Percentiles rank a stretch among this genome's conserved stretches.
Evolutionary conservation across 2,113 vertebrate genomes (phyloP).

Genomic region (Artemisiospiza belli): DNA sequence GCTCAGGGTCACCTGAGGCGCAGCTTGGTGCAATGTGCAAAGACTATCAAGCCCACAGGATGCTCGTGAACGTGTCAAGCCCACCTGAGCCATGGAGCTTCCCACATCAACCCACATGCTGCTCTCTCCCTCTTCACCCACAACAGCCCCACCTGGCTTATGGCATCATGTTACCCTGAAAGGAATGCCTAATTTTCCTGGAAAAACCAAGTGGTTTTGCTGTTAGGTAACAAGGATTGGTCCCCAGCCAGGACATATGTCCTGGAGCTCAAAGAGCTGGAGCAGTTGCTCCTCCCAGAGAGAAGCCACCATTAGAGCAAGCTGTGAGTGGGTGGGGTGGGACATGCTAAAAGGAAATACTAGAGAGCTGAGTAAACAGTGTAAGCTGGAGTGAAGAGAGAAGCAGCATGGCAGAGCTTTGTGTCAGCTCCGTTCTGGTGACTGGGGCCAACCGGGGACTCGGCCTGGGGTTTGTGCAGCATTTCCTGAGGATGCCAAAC

Average conservation of each 20-base stretch:
- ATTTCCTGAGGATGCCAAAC: neutral
- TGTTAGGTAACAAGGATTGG: rapidly evolving
- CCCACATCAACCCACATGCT: neutral
- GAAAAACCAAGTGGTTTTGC: neutral
- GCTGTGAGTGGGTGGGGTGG: neutral
- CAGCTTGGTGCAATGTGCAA: neutral
- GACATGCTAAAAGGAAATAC: neutral
- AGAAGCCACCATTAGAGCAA: neutral
- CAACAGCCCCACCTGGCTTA: neutral
- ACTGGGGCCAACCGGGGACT: constrained; percentile 56
- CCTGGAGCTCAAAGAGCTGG: neutral
- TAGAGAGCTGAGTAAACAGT: neutral
- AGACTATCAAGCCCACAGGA: neutral
- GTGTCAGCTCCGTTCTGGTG: neutral
- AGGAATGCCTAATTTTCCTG: neutral
- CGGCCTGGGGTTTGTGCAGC: constrained; percentile 31
- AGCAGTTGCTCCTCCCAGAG: neutral
- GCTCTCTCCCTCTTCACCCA: neutral
- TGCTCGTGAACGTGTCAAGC: neutral
- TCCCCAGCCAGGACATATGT: neutral
- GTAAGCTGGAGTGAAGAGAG: neutral
- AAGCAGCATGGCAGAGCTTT: neutral
- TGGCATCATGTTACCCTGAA: neutral
- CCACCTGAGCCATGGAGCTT: neutral
- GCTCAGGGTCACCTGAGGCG: neutral